A percentile compares a stretch with the other conserved stretches of the same genome.
phyloP scores from a whole-genome alignment of 2,888 invertebrate genomes.

The Dryobotodes eremita region DNA sequence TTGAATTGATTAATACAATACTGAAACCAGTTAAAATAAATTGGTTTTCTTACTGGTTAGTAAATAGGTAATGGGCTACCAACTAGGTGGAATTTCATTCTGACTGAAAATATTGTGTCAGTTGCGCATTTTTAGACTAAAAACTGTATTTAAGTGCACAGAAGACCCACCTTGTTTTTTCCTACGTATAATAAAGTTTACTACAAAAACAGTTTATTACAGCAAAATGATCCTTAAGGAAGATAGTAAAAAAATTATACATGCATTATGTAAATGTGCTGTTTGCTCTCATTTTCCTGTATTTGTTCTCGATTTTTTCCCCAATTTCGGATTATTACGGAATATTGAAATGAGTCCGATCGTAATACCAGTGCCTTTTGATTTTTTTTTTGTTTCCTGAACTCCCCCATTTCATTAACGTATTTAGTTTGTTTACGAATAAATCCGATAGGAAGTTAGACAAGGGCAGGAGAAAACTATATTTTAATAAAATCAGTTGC shows the following conservation, averaged over 20 bases:
- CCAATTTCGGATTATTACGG: conserved; percentile 46
- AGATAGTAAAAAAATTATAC: conserved; percentile 17
- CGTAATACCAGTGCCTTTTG: conserved; percentile 7
- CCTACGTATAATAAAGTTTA: background rate
- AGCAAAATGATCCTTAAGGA: background rate
- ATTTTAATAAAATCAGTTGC: conserved; percentile 37
- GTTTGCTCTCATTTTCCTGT: conserved; percentile 42
- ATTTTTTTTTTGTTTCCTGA: conserved; percentile 30
- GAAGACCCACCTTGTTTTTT: background rate
- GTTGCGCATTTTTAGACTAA: background rate
- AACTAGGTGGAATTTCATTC: background rate
- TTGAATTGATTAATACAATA: conserved; percentile 25
- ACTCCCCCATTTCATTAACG: conserved; percentile 38
- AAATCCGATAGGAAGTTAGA: conserved; percentile 24
- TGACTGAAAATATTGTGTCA: background rate
- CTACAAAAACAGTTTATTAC: background rate
- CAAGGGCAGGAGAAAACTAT: conserved; percentile 6
- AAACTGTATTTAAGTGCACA: background rate
- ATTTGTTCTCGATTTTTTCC: conserved; percentile 45
- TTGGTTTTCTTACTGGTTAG: conserved; percentile 4
- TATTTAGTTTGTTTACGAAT: conserved; percentile 38
- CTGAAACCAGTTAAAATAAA: conserved; percentile 27
- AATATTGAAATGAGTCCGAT: conserved; percentile 37
- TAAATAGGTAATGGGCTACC: no score
- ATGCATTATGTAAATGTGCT: conserved; percentile 40